Evolutionary conservation across 2,888 invertebrate species (phyloP).

Genomic region (Agonopterix arenella): DNA sequence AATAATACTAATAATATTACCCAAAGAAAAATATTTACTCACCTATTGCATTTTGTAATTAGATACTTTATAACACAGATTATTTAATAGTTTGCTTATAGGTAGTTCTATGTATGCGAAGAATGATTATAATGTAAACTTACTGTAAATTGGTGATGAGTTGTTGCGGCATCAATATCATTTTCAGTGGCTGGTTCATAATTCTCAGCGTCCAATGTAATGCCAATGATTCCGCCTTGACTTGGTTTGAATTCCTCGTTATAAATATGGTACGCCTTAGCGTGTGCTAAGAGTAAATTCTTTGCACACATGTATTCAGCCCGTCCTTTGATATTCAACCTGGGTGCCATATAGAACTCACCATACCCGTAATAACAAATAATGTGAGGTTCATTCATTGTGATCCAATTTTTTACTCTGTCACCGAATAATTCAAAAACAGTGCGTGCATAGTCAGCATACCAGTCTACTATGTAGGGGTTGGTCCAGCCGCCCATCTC

Average conservation of each 20-base stretch:
- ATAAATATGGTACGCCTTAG: conserved; percentile 49
- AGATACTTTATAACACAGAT: too few relatives aligned
- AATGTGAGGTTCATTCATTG: conserved; percentile 71
- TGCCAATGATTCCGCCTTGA: conserved; percentile 26
- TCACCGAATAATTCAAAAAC: conserved; percentile 58
- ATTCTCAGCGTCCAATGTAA: conserved; percentile 14
- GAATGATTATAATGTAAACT: conserved; percentile 8
- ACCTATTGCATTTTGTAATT: too few relatives aligned
- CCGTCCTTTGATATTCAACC: conserved; percentile 40
- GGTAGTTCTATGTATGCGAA: too few relatives aligned
- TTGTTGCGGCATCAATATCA: conserved; percentile 20
- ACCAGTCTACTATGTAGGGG: conserved; percentile 55
- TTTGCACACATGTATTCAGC: conserved; percentile 65
- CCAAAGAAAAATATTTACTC: too few relatives aligned
- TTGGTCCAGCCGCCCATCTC: conserved; percentile 72
- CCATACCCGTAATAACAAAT: conserved; percentile 59
- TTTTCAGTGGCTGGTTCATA: conserved; percentile 42
- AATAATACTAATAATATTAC: neutral
- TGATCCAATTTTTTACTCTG: conserved; percentile 69
- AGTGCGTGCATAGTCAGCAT: conserved; percentile 54
- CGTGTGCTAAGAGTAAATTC: conserved; percentile 72
- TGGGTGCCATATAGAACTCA: conserved; percentile 27
- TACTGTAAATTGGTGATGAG: conserved; percentile 63
- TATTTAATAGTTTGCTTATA: too few relatives aligned
- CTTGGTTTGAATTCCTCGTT: conserved; percentile 30